Evolutionary conservation across 1,140 invertebrate genomes (phyloP), one percentile per base, ranked within the genome.

Genomic region (Lerema accius): DNA sequence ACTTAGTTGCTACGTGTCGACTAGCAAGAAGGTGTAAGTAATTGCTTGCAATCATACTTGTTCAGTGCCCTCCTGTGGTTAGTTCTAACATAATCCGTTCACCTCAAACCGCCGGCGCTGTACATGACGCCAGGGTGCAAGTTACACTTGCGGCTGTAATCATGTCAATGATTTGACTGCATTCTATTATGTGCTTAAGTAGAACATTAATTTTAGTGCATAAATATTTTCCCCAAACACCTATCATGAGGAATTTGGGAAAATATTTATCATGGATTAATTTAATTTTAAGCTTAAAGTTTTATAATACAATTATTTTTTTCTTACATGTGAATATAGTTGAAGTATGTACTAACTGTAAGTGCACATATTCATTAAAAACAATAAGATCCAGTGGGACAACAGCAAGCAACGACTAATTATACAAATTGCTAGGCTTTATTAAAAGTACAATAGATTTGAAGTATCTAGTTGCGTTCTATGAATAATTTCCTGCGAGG

Each of bases 391-490:
- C 4, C 15, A 58, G 15, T 15, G 19, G 19, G 42, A 43, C 55
- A 58, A 46, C 46, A 45, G 11, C 10, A n/a, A n/a, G n/a, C n/a
- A n/a, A n/a, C n/a, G n/a, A 37, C 15, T 58, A 46, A 46, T 58
- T 46, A 58, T 9, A 46, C 55, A 46, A 37, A 58, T 58, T 19
- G 42, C 42, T 7, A 13, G 55, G 43, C 13, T 59, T 46, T 59
- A 59, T 59, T 59, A 37, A 43, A 35, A 59, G 55, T 48, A 43
- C 43, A 59, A 59, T 59, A 59, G 23, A 48, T 46, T 35, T 35
- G 28, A 59, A 55, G 55, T 37, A 59, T 35, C 5, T 35, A 45
- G 17, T 15, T 59, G 16, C 11, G 49, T 42, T n/a, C 55, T 56
- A 45, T 45, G 53, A 46, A 58, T 35, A 43, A 58, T 58, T 58